Base-by-base conservation (phyloP, 2,797 vertebrate species). In the Nyctibius grandis region DNA sequence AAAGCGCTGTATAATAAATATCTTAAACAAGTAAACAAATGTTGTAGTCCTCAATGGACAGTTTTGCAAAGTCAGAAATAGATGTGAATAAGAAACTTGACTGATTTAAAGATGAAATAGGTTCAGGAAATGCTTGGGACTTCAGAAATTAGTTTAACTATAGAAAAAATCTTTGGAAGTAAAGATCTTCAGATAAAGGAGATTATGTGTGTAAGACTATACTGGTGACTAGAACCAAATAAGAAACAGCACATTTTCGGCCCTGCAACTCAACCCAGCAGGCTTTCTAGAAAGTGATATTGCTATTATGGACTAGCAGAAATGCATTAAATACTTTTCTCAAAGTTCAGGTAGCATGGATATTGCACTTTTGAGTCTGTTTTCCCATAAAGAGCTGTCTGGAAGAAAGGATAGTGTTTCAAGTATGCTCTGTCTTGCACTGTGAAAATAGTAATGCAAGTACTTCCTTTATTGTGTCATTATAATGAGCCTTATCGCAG, bases 281-380 rank as follows among this genome's bases (percentile, higher is more conserved):
- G 76, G 28, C 54, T 79, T 95, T 91, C 86, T 91, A 90, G 92
- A 96, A 86, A 89, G 78, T 90, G 83, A 90, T 97, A 95, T 70
- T 11, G 10, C 61, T 88, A 72, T 94, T 96, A 93, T 10, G 76
- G 47, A 80, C 77, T 23, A 26, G 50, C 31, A 87, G 91, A 93
- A 96, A 69, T 88, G 69, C 81, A 92, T 96, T 90, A 96, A 96
- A 96, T 94, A 89, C 68, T 94, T 95, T 93, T 93, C 92, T 95
- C 81, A 93, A 90, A 90, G 89, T 94, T 89, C 82, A 91, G 72
- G 29, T 77, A 67, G 38, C 74, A 85, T 21, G 17, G 93, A 93
- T 95, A 94, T 95, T 86, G 88, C 53, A 95, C 59, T 95, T 97
- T 91, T 53, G 83, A 95, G 60, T 84, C 92, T 95, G 33, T 77